Conservation (phyloP, 2,113 vertebrate species). For the Polypterus bichir region DNA sequence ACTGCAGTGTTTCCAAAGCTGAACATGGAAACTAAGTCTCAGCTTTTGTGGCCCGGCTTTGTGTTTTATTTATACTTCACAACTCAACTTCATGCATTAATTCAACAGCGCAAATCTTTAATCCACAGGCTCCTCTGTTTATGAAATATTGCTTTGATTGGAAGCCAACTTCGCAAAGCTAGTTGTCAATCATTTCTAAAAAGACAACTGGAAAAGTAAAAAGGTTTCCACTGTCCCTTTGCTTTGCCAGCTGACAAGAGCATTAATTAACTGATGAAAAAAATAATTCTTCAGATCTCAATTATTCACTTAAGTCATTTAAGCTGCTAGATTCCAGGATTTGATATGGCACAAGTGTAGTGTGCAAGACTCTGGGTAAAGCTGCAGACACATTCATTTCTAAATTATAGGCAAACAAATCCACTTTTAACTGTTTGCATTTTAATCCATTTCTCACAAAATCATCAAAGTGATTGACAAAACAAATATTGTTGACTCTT, state of each 20-base stretch:
- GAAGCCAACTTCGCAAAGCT: background rate
- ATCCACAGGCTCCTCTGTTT: conserved; percentile 3
- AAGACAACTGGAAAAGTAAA: conserved; percentile 3
- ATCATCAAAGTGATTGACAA: too few relatives aligned
- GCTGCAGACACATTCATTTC: background rate
- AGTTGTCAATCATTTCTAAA: conserved; percentile 2
- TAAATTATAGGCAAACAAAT: background rate
- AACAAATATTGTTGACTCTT: too few relatives aligned
- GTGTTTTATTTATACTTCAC: conserved; percentile 3
- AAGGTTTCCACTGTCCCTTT: background rate
- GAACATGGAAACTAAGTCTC: background rate
- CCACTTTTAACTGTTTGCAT: too few relatives aligned
- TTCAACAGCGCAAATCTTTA: background rate
- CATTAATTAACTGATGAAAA: background rate
- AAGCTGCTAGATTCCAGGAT: background rate
- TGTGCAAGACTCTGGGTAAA: background rate
- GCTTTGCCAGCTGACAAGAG: background rate
- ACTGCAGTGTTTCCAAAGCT: too few relatives aligned
- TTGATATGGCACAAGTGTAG: background rate
- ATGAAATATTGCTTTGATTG: conserved; percentile 5
- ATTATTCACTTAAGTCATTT: conserved; percentile 6
- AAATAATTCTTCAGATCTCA: background rate
- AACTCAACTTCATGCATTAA: conserved; percentile 2
- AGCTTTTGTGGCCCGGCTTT: background rate
- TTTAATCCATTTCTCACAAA: too few relatives aligned